Conservation (phyloP, 2,113 vertebrate species). For the Eudyptes chrysolophus region DNA sequence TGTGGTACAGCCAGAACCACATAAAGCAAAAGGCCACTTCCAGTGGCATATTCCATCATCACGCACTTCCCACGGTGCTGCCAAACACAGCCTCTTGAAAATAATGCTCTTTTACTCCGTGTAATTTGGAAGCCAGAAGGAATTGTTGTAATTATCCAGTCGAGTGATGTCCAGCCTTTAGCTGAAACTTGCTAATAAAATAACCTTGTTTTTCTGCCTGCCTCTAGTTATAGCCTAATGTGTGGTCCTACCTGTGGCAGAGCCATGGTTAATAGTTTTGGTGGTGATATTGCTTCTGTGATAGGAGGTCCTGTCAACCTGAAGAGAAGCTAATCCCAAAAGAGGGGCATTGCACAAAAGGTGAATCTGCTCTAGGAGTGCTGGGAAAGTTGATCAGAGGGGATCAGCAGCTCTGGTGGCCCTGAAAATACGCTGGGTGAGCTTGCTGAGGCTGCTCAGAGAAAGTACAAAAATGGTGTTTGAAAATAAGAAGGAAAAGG, state of each 20-base stretch:
- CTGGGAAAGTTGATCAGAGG: neutral
- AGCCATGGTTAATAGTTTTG: neutral
- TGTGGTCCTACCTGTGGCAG: neutral
- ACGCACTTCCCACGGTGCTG: neutral
- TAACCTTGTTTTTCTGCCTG: neutral
- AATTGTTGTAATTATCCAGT: neutral
- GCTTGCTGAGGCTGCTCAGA: neutral
- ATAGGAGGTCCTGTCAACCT: neutral
- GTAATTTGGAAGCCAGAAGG: neutral
- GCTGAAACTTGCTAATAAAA: neutral
- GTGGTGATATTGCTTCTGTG: neutral
- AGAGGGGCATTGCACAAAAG: neutral
- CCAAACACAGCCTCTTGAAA: neutral
- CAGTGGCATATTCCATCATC: neutral
- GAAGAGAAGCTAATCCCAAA: neutral
- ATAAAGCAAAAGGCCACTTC: neutral
- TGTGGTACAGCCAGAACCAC: neutral
- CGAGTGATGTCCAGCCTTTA: neutral
- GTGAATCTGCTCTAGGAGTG: neutral
- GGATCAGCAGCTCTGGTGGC: neutral
- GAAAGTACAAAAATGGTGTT: neutral
- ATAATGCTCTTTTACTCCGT: neutral
- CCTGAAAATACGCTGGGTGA: neutral
- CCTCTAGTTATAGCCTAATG: neutral
- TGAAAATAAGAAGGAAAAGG: neutral